Percentiles rank a stretch among this genome's conserved stretches.
Evolutionary conservation across 2,113 vertebrate species (phyloP).

Genomic region (Arvicanthis niloticus): DNA sequence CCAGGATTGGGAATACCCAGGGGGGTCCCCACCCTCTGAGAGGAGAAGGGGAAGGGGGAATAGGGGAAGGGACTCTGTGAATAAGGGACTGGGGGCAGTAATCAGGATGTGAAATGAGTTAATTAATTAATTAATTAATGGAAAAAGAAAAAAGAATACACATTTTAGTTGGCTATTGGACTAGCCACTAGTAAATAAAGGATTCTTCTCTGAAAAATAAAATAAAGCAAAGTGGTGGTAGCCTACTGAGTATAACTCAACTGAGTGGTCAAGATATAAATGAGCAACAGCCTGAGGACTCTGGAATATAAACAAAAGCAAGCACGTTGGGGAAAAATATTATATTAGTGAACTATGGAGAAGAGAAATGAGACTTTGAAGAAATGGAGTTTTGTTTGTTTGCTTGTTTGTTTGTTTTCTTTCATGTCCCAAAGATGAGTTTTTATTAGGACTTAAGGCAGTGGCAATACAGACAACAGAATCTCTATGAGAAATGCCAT

Average conservation of each 20-base stretch:
- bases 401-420: neutral
- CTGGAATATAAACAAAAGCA: constrained; percentile 45
- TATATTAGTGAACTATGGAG: neutral
- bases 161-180: neutral
- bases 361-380: neutral
- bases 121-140: no score
- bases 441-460: neutral
- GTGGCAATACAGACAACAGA: neutral
- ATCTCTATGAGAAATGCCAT: neutral
- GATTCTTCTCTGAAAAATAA: neutral
- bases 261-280: neutral
- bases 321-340: neutral
- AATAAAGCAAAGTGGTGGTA: constrained; percentile 11
- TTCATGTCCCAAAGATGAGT: neutral
- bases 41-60: no score
- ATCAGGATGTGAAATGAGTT: neutral
- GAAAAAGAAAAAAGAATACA: neutral
- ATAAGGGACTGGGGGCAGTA: neutral
- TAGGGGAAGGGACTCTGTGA: no score
- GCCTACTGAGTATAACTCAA: constrained; percentile 9
- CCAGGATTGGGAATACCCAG: no score
- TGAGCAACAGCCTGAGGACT: neutral
- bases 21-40: no score
- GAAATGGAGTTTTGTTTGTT: neutral
- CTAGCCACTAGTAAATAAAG: neutral